Evolutionary conservation across 2,888 invertebrate genomes (phyloP).

Genomic region (Agrochola macilenta): DNA sequence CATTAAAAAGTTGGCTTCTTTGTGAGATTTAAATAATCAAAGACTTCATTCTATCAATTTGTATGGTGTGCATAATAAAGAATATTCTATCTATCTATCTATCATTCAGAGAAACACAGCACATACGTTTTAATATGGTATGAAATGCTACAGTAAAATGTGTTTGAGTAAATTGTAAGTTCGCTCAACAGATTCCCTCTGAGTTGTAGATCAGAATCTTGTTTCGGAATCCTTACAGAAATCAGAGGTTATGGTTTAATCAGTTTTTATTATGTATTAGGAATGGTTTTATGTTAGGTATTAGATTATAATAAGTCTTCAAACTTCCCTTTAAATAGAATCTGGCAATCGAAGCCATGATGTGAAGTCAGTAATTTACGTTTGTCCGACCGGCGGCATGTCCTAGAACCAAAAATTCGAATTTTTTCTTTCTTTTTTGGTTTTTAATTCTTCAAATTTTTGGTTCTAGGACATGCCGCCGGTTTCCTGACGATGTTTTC

Average conservation of each 20-base stretch:
- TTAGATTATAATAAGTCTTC: not conserved
- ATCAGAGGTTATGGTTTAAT: not conserved
- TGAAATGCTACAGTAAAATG: not conserved
- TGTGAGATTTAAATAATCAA: no score
- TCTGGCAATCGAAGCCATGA: conserved; percentile 1
- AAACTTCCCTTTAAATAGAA: not conserved
- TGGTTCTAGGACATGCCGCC: no score
- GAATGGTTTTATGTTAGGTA: conserved; percentile 2
- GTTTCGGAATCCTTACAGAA: not conserved
- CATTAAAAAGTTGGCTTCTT: no score
- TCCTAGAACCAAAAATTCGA: no score
- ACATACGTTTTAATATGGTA: not conserved
- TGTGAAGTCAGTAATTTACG: not conserved
- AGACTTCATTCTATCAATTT: not conserved
- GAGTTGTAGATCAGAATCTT: not conserved
- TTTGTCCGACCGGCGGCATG: no score
- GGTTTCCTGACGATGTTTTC: no score
- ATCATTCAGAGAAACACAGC: not conserved
- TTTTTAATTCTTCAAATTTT: no score
- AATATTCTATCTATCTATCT: no score
- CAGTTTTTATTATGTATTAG: not conserved
- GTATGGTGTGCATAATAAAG: no score
- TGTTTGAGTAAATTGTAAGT: not conserved
- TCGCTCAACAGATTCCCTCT: not conserved
- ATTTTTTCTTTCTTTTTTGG: no score